Base-by-base conservation (phyloP, 2,113 vertebrate species). In the Rallus limicola region DNA sequence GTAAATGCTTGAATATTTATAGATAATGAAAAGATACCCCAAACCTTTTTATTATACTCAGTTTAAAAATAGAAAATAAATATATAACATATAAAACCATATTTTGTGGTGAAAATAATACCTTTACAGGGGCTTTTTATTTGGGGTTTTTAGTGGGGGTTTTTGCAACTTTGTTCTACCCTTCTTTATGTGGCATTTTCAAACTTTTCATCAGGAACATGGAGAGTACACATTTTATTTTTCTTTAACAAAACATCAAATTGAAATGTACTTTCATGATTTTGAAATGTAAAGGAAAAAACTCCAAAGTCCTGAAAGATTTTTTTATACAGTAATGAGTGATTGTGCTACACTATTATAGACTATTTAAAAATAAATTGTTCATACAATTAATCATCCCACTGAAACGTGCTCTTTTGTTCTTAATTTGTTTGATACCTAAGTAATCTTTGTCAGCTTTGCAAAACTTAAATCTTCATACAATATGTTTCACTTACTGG, bases 401-500 rank as follows among this genome's bases (percentile, higher is more conserved):
- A 63, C 1, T 94, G 46, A 83, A 77, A 72, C 33, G 8, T 24
- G 31, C 44, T 87, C 36, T 86, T 79, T 14, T 3, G 0, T 82
- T 63, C 24, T 76, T 86, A 44, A 92, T 92, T 81, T 71, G 40
- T 92, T 81, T 88, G 34, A 74, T 71, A 36, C 42, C 70, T 95
- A n/a, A 89, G 64, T 90, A 83, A 86, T 88, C 70, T 85, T 69
- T 63, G 55, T 59, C 79, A 83, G 93, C 52, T 90, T 90, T 93
- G 68, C 16, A 70, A 92, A 34, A 40, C 56, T 78, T 88, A 82
- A 92, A n/a, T 94, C 71, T 78, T 34, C 14, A 17, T 86, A 64
- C 40, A 76, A 16, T 86, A 46, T 60, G 76, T 86, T 90, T 80
- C 59, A 11, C 29, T 90, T 82, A 76, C 69, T 94, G 38, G 50